These are phyloP conservation scores for Rhagologus leucostigma DNA, from an alignment of 2,113 vertebrate genomes.

Conservation along the genomic window DNA sequence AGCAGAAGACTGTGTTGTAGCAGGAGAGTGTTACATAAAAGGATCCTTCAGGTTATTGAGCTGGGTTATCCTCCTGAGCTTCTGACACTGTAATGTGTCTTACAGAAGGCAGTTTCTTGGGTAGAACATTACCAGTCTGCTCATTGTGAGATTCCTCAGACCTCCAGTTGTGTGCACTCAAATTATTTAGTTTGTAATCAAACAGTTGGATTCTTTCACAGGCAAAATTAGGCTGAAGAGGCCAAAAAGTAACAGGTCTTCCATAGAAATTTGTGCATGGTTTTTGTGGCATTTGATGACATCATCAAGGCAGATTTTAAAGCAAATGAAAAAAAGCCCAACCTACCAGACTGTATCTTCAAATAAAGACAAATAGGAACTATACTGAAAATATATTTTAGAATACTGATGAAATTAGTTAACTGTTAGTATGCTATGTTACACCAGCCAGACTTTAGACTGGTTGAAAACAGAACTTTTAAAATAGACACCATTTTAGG, in stretches of 20 bases:
- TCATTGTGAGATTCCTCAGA: not conserved
- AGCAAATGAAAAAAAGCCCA: not conserved
- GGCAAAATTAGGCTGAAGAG: not conserved
- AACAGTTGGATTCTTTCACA: not conserved
- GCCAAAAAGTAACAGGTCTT: not conserved
- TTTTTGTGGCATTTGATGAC: not conserved
- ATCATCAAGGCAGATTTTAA: not conserved
- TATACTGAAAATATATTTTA: not conserved
- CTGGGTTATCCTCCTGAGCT: not conserved
- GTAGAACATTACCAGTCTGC: not conserved
- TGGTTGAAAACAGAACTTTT: not conserved
- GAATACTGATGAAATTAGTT: not conserved
- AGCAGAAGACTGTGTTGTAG: not conserved
- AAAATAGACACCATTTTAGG: not conserved
- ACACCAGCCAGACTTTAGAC: not conserved
- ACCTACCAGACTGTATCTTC: not conserved
- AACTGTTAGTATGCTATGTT: not conserved
- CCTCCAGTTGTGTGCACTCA: not conserved
- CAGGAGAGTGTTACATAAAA: not conserved
- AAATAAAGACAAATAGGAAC: not conserved
- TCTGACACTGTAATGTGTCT: not conserved
- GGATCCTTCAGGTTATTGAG: not conserved
- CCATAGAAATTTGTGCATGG: not conserved
- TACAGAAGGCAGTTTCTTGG: not conserved
- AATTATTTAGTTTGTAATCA: not conserved